These are phyloP conservation scores for Aphelocoma coerulescens DNA, from an alignment of 2,113 vertebrate genomes.

Conservation along the genomic window DNA sequence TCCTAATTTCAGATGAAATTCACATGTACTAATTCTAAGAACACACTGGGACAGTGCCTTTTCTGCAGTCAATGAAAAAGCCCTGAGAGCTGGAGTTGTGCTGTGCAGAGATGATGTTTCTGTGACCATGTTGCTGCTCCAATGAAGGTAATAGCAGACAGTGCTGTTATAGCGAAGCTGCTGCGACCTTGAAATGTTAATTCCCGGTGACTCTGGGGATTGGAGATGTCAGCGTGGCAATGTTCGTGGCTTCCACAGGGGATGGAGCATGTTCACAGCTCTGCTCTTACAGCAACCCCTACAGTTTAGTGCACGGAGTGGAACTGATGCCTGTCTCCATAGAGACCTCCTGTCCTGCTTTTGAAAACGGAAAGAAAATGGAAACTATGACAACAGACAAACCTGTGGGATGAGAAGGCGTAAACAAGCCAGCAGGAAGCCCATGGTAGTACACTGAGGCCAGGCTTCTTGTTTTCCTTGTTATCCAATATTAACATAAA, in stretches of 20 bases:
- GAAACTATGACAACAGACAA: conserved; percentile 55
- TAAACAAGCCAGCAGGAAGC: conserved; percentile 45
- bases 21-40: background rate
- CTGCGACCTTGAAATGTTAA: background rate
- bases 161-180: background rate
- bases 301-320: conserved; percentile 12
- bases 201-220: background rate
- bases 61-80: background rate
- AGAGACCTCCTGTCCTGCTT: conserved; percentile 56
- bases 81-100: background rate
- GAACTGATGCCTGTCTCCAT: conserved; percentile 59
- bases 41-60: background rate
- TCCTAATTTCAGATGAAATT: background rate
- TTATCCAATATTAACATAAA: conserved; percentile 14
- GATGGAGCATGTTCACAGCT: background rate
- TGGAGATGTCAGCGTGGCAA: background rate
- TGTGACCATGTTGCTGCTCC: background rate
- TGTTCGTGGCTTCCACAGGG: background rate
- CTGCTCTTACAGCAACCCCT: conserved; percentile 58
- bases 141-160: background rate
- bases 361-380: background rate
- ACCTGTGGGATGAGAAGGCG: conserved; percentile 31
- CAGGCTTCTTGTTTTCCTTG: conserved; percentile 14
- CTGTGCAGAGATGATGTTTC: background rate
- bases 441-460: background rate